phyloP scores from a whole-genome alignment of 2,797 vertebrate genomes.

The Hapalemur alaotrensis region DNA sequence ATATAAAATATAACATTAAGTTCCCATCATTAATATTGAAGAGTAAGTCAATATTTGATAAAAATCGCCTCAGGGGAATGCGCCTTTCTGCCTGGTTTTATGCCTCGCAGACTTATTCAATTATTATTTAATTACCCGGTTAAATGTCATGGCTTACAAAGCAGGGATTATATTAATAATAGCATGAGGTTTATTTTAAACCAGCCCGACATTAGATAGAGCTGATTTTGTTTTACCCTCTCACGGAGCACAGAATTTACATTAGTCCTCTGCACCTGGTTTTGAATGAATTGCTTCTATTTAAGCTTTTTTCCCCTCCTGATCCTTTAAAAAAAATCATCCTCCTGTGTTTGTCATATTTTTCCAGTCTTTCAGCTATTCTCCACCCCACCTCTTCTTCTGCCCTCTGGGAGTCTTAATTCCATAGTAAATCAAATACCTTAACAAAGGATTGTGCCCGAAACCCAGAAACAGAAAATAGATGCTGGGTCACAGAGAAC shows the following conservation, averaged over 20 bases:
- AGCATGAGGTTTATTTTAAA: slow-evolving; percentile 74
- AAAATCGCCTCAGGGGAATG: slow-evolving; percentile 67
- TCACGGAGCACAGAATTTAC: slow-evolving; percentile 48
- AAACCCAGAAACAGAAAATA: slow-evolving; percentile 47
- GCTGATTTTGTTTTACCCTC: slow-evolving; percentile 53
- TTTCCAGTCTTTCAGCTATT: slow-evolving; percentile 50
- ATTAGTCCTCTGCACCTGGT: slow-evolving; percentile 68
- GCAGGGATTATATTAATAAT: slow-evolving; percentile 79
- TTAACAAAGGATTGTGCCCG: slow-evolving; percentile 45
- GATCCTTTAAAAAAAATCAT: slow-evolving; percentile 32
- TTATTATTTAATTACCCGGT: slow-evolving; percentile 79
- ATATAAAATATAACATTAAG: slow-evolving; percentile 73
- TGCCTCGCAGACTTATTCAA: slow-evolving; percentile 74
- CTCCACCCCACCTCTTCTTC: background rate
- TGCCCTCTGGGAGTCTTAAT: slow-evolving; percentile 40
- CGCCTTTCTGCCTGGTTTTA: slow-evolving; percentile 69
- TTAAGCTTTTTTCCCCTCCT: background rate
- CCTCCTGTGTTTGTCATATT: slow-evolving; percentile 52
- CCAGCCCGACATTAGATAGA: slow-evolving; percentile 52
- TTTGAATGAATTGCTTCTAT: slow-evolving; percentile 59
- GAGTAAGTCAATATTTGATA: slow-evolving; percentile 79
- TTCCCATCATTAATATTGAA: slow-evolving; percentile 76
- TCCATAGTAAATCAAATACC: slow-evolving; percentile 57
- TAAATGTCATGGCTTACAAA: slow-evolving; percentile 79
- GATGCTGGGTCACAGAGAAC: background rate